Conservation (phyloP, 2,888 invertebrate genomes). For the Blastobasis lacticolella region DNA sequence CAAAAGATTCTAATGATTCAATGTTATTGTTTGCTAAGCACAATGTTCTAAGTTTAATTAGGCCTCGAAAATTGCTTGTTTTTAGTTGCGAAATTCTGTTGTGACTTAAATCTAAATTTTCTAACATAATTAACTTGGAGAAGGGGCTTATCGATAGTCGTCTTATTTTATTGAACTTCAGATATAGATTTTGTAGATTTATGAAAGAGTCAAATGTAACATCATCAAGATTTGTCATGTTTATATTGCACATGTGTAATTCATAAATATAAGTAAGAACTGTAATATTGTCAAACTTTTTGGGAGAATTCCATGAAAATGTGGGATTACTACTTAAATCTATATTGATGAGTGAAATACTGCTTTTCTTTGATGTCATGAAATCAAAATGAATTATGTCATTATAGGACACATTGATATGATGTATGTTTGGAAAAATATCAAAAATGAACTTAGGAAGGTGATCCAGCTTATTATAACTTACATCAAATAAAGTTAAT, state of each 20-base stretch:
- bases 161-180: constrained; percentile 84
- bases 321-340: constrained; percentile 62
- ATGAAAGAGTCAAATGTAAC: constrained; percentile 84
- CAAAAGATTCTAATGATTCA: constrained; percentile 87
- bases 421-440: constrained; percentile 59
- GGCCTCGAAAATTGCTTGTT: constrained; percentile 86
- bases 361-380: constrained; percentile 38
- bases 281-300: constrained; percentile 43
- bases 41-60: constrained; percentile 81
- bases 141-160: constrained; percentile 90
- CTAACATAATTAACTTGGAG: constrained; percentile 80
- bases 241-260: constrained; percentile 57
- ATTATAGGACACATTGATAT: constrained; percentile 59
- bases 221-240: constrained; percentile 72
- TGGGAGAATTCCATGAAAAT: constrained; percentile 42
- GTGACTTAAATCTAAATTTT: constrained; percentile 86
- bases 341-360: constrained; percentile 49
- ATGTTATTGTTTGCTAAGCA: constrained; percentile 90
- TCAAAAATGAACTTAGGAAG: constrained; percentile 51
- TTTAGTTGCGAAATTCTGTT: constrained; percentile 88
- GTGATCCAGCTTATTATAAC: constrained; percentile 50
- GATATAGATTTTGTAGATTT: constrained; percentile 83
- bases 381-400: constrained; percentile 56
- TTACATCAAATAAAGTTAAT: constrained; percentile 52
- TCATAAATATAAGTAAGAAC: constrained; percentile 56